Evolutionary conservation across 2,888 invertebrate genomes (phyloP), one percentile per base, ranked within the genome.

Genomic region (Drosophila mettleri): DNA sequence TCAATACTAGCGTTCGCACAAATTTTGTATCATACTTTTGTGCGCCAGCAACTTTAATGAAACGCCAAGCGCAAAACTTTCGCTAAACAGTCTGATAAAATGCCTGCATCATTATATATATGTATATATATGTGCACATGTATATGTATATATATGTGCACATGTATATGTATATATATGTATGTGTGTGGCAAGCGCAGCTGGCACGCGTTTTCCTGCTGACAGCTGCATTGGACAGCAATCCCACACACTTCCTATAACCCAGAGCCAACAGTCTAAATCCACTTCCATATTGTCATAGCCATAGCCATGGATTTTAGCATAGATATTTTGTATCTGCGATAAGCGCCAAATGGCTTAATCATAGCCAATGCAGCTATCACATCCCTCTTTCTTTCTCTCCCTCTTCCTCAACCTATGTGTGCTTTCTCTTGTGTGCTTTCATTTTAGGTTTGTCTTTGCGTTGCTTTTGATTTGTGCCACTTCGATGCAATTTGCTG

Each of bases 51-150:
- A 86, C 88, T 82, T 86, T 76, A 88, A 86, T 87, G 68, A 83
- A 83, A 88, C 71, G 69, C 83, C 78, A 86, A 86, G 62, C 71
- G 49, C 63, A 83, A 80, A 82, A 88, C 80, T 88, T 83, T 83
- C 70, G 61, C 65, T 82, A 71, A 78, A 78, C 69, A 48, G 10
- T 14, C 69, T 62, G 74, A 78, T 75, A 78, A 75, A 68, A 68
- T 57, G 77, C 67, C 60, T 77, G 59, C 67, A 76, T 62, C 60
- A 57, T 24, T 65, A 58, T 75, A 70, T 70, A 33, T 5, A 22
- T 33, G 3, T 8, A 34, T 10, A 36, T 34, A 39, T 16, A 31
- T 16, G 29, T 4, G 24, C 4, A 54, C n/a, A 27, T 24, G 38
- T 10, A 29, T 22, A 43, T 20, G 34, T 18, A 6, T n/a, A 52